phyloP scores from a whole-genome alignment of 2,797 vertebrate genomes.

The Yasuhikotakia modesta region DNA sequence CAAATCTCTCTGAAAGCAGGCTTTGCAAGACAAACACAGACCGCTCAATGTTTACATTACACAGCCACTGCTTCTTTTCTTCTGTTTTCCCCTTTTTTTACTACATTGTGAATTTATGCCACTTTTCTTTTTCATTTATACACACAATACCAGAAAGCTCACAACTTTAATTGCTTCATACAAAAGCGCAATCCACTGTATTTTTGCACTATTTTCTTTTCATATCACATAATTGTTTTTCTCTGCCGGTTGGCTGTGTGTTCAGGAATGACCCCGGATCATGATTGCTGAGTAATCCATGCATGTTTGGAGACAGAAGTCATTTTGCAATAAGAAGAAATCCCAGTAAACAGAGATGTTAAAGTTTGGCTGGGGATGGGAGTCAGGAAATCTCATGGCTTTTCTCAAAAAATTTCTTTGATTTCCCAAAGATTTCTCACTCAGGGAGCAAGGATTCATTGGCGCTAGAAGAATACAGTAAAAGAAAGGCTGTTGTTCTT shows the following conservation, averaged over 20 bases:
- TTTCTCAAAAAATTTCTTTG: too few species aligned
- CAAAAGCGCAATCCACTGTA: constrained; percentile 40
- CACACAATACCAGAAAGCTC: constrained; percentile 36
- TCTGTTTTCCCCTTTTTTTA: not conserved
- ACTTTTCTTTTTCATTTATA: constrained; percentile 27
- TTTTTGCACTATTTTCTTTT: constrained; percentile 58
- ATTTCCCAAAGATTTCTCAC: constrained; percentile 13
- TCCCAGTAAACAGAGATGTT: constrained; percentile 53
- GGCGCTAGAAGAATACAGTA: not conserved
- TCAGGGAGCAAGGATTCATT: not conserved
- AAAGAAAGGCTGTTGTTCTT: constrained; percentile 38
- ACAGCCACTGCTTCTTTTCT: constrained; percentile 57
- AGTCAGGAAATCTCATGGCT: constrained; percentile 49
- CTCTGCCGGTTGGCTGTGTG: constrained; percentile 19
- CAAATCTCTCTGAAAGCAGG: constrained; percentile 71
- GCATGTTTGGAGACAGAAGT: constrained; percentile 56
- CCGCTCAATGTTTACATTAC: constrained; percentile 62
- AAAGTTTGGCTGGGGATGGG: constrained; percentile 33
- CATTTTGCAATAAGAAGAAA: constrained; percentile 56
- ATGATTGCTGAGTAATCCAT: constrained; percentile 46
- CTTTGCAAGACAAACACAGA: constrained; percentile 74
- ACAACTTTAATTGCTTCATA: constrained; percentile 60
- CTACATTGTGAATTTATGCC: constrained; percentile 12
- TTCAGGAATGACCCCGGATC: constrained; percentile 31
- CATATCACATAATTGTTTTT: constrained; percentile 55